phyloP scores from a whole-genome alignment of 2,797 vertebrate species.

The Miichthys miiuy region DNA sequence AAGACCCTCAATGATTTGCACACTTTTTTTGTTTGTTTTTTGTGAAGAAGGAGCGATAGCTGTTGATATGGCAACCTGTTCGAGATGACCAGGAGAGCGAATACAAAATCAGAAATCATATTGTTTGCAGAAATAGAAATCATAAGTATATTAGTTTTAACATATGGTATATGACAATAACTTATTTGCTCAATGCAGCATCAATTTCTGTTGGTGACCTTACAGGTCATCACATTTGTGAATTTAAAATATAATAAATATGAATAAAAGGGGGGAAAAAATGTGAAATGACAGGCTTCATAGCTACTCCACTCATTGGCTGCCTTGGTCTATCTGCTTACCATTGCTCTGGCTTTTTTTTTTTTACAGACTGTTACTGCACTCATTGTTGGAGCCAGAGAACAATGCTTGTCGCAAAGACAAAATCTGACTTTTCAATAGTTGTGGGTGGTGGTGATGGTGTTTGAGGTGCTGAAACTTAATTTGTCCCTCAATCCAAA shows the following conservation, averaged over 20 bases:
- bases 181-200: slow-evolving; percentile 70
- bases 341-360: slow-evolving; percentile 60
- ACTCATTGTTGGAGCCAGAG: slow-evolving; percentile 44
- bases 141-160: slow-evolving; percentile 65
- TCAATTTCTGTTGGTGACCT: slow-evolving; percentile 39
- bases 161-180: slow-evolving; percentile 60
- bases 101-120: slow-evolving; percentile 43
- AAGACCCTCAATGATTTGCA: slow-evolving; percentile 73
- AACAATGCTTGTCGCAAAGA: slow-evolving; percentile 48
- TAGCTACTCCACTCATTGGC: slow-evolving; percentile 75
- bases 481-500: slow-evolving; percentile 30
- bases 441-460: slow-evolving; percentile 32
- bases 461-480: slow-evolving; percentile 30
- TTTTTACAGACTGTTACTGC: slow-evolving; percentile 71
- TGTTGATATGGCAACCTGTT: slow-evolving; percentile 48
- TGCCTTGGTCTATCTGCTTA: slow-evolving; percentile 75
- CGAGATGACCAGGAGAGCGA: slow-evolving; percentile 39
- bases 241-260: slow-evolving; percentile 41
- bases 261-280: slow-evolving; percentile 38
- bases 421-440: slow-evolving; percentile 25
- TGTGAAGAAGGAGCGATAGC: slow-evolving; percentile 44
- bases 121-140: slow-evolving; percentile 56
- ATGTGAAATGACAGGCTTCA: slow-evolving; percentile 53
- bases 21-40: slow-evolving; percentile 56
- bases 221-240: slow-evolving; percentile 51